Conservation (phyloP, 2,888 invertebrate genomes). For the Troides helena region DNA sequence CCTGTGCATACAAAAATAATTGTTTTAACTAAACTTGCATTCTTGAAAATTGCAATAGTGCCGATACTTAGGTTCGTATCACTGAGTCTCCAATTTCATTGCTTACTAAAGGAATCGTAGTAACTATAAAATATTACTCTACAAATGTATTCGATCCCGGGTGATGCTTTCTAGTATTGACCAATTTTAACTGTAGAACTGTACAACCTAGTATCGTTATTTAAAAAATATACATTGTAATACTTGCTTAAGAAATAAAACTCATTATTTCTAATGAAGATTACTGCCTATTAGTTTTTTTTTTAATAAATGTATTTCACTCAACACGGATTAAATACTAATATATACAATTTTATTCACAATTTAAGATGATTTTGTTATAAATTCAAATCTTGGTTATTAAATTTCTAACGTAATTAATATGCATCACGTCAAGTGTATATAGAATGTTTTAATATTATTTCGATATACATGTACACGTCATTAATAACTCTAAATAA, state of each 20-base stretch:
- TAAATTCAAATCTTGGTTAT: not conserved
- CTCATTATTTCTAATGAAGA: not conserved
- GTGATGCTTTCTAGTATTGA: not conserved
- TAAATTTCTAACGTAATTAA: not conserved
- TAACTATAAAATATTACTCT: not conserved
- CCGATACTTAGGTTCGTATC: not conserved
- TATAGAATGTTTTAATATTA: not conserved
- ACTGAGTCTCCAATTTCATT: not conserved
- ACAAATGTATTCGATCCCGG: not conserved
- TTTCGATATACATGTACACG: not conserved
- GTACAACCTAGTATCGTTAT: not conserved
- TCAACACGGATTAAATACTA: conserved; percentile 1
- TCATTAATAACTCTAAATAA: not conserved
- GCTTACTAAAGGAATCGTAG: not conserved
- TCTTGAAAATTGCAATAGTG: not conserved
- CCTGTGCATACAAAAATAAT: conserved; percentile 1
- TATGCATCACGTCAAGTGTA: too few relatives aligned
- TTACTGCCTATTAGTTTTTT: not conserved
- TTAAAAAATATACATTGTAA: not conserved
- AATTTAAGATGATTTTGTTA: not conserved
- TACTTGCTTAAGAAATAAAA: not conserved
- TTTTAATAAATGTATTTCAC: not conserved
- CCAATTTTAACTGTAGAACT: not conserved
- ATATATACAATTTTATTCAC: conserved; percentile 7
- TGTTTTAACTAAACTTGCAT: not conserved